Conservation (phyloP, 2,888 invertebrate genomes). For the Synanthedon vespiformis region DNA sequence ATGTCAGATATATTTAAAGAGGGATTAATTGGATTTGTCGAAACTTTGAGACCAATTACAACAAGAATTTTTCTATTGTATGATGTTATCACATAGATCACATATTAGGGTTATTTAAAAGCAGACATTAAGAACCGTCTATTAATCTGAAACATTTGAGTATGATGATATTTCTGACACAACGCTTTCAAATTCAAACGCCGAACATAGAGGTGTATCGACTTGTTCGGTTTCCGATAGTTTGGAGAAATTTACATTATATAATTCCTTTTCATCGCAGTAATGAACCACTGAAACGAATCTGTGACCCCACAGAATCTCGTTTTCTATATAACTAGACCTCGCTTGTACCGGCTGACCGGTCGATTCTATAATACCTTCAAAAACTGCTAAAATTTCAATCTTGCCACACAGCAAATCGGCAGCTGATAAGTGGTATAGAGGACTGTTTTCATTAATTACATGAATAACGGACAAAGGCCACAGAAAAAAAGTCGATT, state of each 20-base stretch:
- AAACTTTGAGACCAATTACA: too few relatives aligned
- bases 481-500: constrained; percentile 96
- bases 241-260: constrained; percentile 89
- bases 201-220: constrained; percentile 89
- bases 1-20: too few relatives aligned
- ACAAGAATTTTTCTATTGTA: too few relatives aligned
- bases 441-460: constrained; percentile 87
- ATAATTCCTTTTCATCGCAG: constrained; percentile 77
- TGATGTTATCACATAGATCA: too few relatives aligned
- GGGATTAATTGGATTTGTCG: too few relatives aligned
- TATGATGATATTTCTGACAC: neutral
- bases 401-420: constrained; percentile 88
- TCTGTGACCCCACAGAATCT: constrained; percentile 89
- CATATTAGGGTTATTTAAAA: too few relatives aligned
- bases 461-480: constrained; percentile 93
- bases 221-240: constrained; percentile 87
- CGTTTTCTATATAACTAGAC: constrained; percentile 83
- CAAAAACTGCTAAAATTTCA: constrained; percentile 88
- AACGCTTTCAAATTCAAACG: constrained; percentile 67
- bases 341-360: constrained; percentile 85
- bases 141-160: neutral
- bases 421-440: constrained; percentile 89
- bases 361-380: constrained; percentile 91
- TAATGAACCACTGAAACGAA: constrained; percentile 84
- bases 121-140: too few relatives aligned